Evolutionary conservation across 2,888 invertebrate genomes (phyloP), one percentile per base, ranked within the genome.

Genomic region (Eristalis intricaria): DNA sequence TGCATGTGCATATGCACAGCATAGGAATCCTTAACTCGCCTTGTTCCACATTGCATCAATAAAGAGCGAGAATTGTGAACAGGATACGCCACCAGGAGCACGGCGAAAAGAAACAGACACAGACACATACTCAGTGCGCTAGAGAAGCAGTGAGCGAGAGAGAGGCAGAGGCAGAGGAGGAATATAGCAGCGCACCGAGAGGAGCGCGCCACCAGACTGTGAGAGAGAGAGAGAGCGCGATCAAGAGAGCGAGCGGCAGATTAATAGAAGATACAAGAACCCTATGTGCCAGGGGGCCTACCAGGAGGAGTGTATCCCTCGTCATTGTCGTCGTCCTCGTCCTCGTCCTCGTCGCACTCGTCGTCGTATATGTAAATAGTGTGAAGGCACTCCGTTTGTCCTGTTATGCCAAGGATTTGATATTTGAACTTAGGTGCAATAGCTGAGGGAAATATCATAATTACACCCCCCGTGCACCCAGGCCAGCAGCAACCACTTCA

Each of bases 341-440:
- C 13, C 38, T 38, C 38, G 38, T 38, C 29, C 43, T 43, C 43
- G 43, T 43, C 43, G 15, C 4, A 15, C n/a, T 19, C 50, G 19
- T 8, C 19, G 50, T 50, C 26, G 78, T 76, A 74, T 82, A 84
- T 87, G 84, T 68, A 76, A 79, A 79, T 76, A 87, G 87, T 80
- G 79, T 50, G 50, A 50, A 84, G 69, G 80, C 64, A 79, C 79
- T 87, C 50, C 84, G 80, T 73, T 87, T 87, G 87, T 87, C 73
- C 84, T 84, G 87, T 76, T 84, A 80, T 87, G 79, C 87, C 80
- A 87, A 84, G 84, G 87, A 84, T 87, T 84, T 84, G 84, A 87
- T 84, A 84, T 87, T 80, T 87, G 87, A 87, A 84, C 87, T 87
- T 80, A 87, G 79, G 79, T 79, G 84, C 75, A 70, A 78, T 82